Conservation (phyloP, 53 echinoderm and acorn worm species). For the Holothuria leucospilota region DNA sequence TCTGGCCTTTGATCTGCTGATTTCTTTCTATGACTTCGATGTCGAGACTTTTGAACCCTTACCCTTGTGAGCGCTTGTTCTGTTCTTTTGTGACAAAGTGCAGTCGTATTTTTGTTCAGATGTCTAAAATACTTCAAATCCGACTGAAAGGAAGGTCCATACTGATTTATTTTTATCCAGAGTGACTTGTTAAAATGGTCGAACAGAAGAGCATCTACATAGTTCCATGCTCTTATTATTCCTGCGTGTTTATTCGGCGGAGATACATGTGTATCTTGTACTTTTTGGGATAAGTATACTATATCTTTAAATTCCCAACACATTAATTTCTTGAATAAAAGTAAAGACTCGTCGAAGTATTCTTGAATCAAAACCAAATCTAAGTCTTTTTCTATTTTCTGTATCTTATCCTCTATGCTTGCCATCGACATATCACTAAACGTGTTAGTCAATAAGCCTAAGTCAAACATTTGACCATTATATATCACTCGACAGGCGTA, state of each 20-base stretch:
- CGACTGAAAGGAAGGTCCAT: background rate
- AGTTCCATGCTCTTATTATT: slow-evolving; percentile 4
- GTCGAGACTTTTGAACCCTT: too few relatives aligned
- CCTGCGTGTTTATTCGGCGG: background rate
- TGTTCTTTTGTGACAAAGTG: too few relatives aligned
- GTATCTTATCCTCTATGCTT: background rate
- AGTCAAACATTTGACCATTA: slow-evolving; percentile 25
- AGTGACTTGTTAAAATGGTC: slow-evolving; percentile 17
- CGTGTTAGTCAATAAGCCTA: slow-evolving; percentile 3
- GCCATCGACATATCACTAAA: too few relatives aligned
- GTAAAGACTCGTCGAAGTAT: slow-evolving; percentile 32
- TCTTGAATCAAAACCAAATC: slow-evolving; percentile 18
- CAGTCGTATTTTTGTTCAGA: background rate
- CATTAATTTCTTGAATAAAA: slow-evolving; percentile 13
- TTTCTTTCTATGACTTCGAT: too few relatives aligned
- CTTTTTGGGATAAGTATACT: background rate
- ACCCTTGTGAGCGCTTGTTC: too few relatives aligned
- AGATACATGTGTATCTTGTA: background rate
- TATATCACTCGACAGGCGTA: background rate
- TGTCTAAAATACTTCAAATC: slow-evolving; percentile 12
- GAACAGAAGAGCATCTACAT: background rate
- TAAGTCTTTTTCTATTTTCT: background rate
- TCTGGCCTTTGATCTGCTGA: too few relatives aligned
- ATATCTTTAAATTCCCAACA: slow-evolving; percentile 34
- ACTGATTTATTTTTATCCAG: slow-evolving; percentile 12